phyloP scores from a whole-genome alignment of 2,797 vertebrate species.

The Chlorospingus semifuscus region DNA sequence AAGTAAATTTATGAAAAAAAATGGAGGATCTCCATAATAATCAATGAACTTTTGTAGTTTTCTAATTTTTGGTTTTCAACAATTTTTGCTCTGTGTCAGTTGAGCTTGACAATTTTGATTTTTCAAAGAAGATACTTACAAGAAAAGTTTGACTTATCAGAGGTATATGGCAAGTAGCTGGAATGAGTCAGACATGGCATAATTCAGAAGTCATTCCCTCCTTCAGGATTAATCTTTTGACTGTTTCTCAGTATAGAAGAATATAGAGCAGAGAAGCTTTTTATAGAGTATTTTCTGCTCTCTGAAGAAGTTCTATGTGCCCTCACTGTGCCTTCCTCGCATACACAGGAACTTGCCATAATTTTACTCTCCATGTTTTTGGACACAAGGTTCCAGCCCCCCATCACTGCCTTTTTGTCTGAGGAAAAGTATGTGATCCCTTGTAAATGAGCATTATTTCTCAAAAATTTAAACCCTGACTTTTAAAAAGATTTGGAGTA shows the following conservation, averaged over 20 bases:
- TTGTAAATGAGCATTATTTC: slow-evolving; percentile 37
- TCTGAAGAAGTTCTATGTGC: neutral
- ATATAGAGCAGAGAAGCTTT: neutral
- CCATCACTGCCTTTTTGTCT: neutral
- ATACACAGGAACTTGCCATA: neutral
- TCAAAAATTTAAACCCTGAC: slow-evolving; percentile 45
- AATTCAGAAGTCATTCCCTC: neutral
- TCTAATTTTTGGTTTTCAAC: neutral
- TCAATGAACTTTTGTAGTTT: neutral
- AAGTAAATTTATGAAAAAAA: neutral
- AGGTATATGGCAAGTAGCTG: neutral
- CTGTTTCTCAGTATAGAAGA: neutral
- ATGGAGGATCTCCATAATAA: neutral
- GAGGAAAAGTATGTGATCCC: slow-evolving; percentile 29
- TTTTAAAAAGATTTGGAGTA: slow-evolving; percentile 46
- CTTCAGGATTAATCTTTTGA: neutral
- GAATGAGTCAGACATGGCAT: neutral
- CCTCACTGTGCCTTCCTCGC: neutral
- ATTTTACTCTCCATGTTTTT: neutral
- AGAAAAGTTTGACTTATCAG: neutral
- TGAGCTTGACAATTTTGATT: neutral
- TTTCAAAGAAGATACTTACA: neutral
- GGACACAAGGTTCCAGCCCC: neutral
- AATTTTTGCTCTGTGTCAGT: neutral
- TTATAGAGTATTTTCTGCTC: neutral